Evolutionary conservation across 2,113 vertebrate species (phyloP).

Genomic region (Albula glossodonta): DNA sequence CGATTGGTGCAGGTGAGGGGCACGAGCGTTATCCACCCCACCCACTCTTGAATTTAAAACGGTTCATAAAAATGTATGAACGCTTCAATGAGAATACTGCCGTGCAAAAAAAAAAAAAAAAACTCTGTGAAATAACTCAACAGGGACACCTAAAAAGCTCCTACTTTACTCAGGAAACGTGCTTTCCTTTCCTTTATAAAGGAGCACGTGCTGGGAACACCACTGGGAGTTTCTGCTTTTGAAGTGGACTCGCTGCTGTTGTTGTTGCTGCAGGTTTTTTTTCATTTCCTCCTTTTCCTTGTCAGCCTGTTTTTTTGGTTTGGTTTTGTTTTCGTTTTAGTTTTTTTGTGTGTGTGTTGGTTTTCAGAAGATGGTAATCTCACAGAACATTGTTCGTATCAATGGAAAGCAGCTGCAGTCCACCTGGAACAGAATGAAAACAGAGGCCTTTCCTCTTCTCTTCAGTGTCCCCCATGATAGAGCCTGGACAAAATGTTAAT

Average conservation of each 20-base stretch:
- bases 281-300: neutral
- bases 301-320: neutral
- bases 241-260: neutral
- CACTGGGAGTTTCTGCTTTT: neutral
- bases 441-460: neutral
- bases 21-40: neutral
- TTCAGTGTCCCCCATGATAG: neutral
- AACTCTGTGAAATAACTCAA: neutral
- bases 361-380: neutral
- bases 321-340: neutral
- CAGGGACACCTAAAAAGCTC: neutral
- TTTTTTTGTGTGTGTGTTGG: neutral
- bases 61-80: constrained; percentile 7
- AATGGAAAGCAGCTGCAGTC: neutral
- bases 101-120: neutral
- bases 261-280: neutral
- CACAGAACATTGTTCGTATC: neutral
- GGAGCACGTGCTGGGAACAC: neutral
- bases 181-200: neutral
- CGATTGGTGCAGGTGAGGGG: neutral
- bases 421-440: neutral
- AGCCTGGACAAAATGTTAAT: neutral
- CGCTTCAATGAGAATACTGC: neutral
- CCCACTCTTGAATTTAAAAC: neutral
- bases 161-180: neutral